Percentiles rank a stretch among this genome's conserved stretches.
Evolutionary conservation across 2,797 vertebrate species (phyloP).

Genomic region (Syngnathus rostellatus): DNA sequence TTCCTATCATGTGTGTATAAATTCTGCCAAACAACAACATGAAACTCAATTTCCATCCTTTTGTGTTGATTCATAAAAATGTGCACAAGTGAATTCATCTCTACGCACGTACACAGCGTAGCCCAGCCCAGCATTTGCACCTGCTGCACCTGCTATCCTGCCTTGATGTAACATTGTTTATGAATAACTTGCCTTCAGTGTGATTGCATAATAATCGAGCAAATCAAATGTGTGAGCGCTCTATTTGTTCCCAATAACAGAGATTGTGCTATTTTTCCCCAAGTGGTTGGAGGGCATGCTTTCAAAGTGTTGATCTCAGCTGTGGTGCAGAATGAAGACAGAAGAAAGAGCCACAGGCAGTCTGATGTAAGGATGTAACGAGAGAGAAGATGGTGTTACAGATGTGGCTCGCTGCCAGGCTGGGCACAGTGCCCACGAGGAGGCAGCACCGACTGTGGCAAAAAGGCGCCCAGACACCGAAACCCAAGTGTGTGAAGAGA

Average conservation of each 20-base stretch:
- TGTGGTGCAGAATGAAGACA: conserved; percentile 56
- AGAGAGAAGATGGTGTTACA: conserved; percentile 46
- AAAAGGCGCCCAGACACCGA: conserved; percentile 29
- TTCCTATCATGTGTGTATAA: conserved; percentile 26
- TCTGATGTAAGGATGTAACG: conserved; percentile 58
- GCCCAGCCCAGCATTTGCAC: conserved; percentile 24
- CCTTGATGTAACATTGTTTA: conserved; percentile 54
- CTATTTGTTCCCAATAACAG: conserved; percentile 56
- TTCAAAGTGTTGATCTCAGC: conserved; percentile 63
- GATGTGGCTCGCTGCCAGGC: conserved; percentile 57
- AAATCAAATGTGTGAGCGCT: conserved; percentile 57
- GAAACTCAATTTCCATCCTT: conserved; percentile 27
- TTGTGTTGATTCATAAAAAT: conserved; percentile 46
- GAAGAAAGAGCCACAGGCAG: conserved; percentile 49
- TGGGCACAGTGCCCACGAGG: conserved; percentile 68
- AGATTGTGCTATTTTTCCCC: conserved; percentile 48
- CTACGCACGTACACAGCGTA: conserved; percentile 16
- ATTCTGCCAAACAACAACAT: conserved; percentile 5
- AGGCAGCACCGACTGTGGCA: conserved; percentile 54
- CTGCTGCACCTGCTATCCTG: conserved; percentile 36
- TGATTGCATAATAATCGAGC: conserved; percentile 61
- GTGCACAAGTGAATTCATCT: conserved; percentile 22
- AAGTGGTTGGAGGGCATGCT: conserved; percentile 63
- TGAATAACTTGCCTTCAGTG: conserved; percentile 47
- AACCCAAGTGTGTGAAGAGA: conserved; percentile 26